These are phyloP conservation scores for Sus cebifrons DNA, from an alignment of 2,797 vertebrate genomes.

Conservation along the genomic window DNA sequence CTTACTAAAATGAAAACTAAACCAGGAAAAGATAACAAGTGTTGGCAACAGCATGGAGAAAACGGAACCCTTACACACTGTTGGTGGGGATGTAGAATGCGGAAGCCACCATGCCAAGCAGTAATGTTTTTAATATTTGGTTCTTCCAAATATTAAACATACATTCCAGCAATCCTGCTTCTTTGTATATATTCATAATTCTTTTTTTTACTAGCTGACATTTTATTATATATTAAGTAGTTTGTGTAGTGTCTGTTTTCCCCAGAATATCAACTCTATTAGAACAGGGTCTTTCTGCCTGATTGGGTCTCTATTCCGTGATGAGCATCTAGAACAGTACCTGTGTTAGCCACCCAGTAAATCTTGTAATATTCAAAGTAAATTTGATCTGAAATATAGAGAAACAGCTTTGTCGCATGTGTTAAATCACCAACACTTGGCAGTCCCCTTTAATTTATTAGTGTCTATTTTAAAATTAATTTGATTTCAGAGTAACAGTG, in stretches of 20 bases:
- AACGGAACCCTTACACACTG: neutral
- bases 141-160: neutral
- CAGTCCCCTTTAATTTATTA: slow-evolving; percentile 33
- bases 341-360: neutral
- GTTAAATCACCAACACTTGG: neutral
- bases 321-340: neutral
- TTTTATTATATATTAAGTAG: neutral
- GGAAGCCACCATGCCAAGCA: neutral
- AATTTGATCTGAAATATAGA: slow-evolving; percentile 56
- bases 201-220: neutral
- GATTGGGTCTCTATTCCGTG: slow-evolving; percentile 1
- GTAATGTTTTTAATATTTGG: neutral
- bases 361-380: neutral
- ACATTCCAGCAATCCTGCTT: neutral
- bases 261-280: neutral
- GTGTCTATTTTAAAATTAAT: slow-evolving; percentile 9
- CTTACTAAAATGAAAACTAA: neutral
- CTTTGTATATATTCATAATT: neutral
- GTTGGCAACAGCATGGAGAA: neutral
- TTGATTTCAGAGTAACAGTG: neutral
- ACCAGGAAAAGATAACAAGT: neutral
- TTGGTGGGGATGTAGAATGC: neutral
- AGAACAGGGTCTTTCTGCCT: neutral
- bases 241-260: neutral
- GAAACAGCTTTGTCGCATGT: neutral